A percentile compares a stretch with the other conserved stretches of the same genome.
phyloP scores from a whole-genome alignment of 2,888 invertebrate species.

The Catonia carolina region DNA sequence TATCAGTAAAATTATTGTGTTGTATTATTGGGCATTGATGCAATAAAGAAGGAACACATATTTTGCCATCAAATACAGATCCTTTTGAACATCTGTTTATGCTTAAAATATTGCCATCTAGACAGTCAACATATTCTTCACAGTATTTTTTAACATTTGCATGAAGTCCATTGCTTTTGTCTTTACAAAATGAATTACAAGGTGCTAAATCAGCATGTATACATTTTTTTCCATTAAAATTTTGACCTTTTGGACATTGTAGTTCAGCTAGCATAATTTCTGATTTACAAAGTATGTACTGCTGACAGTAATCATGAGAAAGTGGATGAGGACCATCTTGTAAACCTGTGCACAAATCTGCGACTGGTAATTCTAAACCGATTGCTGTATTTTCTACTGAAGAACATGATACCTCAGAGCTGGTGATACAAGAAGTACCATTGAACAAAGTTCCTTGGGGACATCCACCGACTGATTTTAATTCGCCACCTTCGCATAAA shows the following conservation, averaged over 20 bases:
- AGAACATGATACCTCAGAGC: slow-evolving; percentile 1
- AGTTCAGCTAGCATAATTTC: slow-evolving; percentile 38
- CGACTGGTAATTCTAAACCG: slow-evolving; percentile 4
- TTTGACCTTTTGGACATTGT: slow-evolving; percentile 37
- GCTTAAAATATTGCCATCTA: slow-evolving; percentile 44
- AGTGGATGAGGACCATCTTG: slow-evolving; percentile 39
- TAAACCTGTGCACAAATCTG: slow-evolving; percentile 36
- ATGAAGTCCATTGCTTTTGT: slow-evolving; percentile 46
- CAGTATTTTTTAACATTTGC: slow-evolving; percentile 47
- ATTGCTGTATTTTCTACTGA: slow-evolving; percentile 12
- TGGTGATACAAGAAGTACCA: slow-evolving; percentile 28
- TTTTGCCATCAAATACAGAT: slow-evolving; percentile 39
- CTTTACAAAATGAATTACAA: slow-evolving; percentile 42
- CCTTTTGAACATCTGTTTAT: slow-evolving; percentile 40
- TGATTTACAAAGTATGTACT: slow-evolving; percentile 38
- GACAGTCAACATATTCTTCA: slow-evolving; percentile 48
- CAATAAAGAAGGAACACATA: slow-evolving; percentile 37
- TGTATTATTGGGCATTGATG: slow-evolving; percentile 13
- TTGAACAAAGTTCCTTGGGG: slow-evolving; percentile 31
- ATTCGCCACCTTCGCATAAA: slow-evolving; percentile 45
- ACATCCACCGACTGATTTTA: slow-evolving; percentile 25
- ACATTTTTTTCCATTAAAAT: slow-evolving; percentile 38
- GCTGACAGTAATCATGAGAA: slow-evolving; percentile 36
- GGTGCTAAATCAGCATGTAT: slow-evolving; percentile 25
- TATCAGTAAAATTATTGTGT: slow-evolving; percentile 8